Evolutionary conservation across 2,113 vertebrate species (phyloP).

Genomic region (Dromiciops gliroides): DNA sequence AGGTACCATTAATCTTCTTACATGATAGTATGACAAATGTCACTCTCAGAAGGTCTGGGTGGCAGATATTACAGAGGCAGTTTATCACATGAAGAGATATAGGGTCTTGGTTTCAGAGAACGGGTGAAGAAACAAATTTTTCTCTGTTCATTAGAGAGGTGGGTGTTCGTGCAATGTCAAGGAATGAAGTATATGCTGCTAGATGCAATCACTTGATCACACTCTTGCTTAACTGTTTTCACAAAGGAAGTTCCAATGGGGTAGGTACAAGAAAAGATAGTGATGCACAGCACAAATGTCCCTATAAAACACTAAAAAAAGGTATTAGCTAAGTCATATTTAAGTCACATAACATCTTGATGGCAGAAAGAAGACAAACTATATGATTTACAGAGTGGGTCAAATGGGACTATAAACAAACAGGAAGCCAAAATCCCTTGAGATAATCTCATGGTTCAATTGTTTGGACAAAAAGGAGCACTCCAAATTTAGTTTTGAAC

Average conservation of each 20-base stretch:
- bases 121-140: not conserved
- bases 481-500: not conserved
- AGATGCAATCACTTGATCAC: not conserved
- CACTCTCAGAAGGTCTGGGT: not conserved
- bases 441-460: not conserved
- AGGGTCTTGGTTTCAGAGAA: not conserved
- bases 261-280: not conserved
- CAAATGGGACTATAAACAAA: not conserved
- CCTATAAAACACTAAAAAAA: not conserved
- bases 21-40: not conserved
- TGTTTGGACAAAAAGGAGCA: not conserved
- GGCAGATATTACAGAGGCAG: not conserved
- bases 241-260: not conserved
- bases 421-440: not conserved
- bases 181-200: not conserved
- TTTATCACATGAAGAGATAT: not conserved
- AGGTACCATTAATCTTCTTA: not conserved
- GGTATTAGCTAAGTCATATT: not conserved
- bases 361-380: not conserved
- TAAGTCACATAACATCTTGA: not conserved
- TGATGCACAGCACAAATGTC: not conserved
- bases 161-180: not conserved
- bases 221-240: not conserved
- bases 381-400: not conserved
- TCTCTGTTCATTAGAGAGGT: not conserved